A percentile compares a stretch with the other conserved stretches of the same genome.
phyloP scores from a whole-genome alignment of 2,888 invertebrate species.

The Bimastos eiseni region DNA sequence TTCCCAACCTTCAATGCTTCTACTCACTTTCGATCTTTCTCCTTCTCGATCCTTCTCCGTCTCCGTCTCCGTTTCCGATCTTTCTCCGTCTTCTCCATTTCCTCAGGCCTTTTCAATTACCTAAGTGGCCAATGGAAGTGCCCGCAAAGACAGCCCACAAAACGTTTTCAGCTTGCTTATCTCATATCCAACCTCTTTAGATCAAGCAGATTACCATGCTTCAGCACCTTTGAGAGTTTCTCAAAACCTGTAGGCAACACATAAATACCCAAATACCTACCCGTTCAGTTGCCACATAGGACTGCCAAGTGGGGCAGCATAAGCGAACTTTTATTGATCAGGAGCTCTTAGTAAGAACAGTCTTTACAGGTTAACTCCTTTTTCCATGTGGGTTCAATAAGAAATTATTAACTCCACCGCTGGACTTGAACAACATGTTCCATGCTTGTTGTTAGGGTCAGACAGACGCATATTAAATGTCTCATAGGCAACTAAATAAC shows the following conservation, averaged over 20 bases:
- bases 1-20: background rate
- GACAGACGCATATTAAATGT: background rate
- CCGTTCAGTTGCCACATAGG: background rate
- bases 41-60: too few species aligned
- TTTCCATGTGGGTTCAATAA: background rate
- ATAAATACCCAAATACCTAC: background rate
- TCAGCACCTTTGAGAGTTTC: background rate
- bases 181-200: background rate
- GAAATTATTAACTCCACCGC: background rate
- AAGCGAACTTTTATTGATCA: background rate
- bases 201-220: background rate
- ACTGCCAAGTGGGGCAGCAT: background rate
- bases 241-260: background rate
- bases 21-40: too few species aligned
- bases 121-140: conserved; percentile 2
- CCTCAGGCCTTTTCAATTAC: background rate
- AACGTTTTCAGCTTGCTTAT: background rate
- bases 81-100: too few species aligned
- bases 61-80: too few species aligned
- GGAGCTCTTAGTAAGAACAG: background rate
- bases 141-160: background rate
- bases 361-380: background rate
- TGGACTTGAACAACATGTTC: background rate
- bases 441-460: background rate
- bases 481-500: too few species aligned